phyloP scores from a whole-genome alignment of 2,797 vertebrate species.

The Sparidentex hasta region DNA sequence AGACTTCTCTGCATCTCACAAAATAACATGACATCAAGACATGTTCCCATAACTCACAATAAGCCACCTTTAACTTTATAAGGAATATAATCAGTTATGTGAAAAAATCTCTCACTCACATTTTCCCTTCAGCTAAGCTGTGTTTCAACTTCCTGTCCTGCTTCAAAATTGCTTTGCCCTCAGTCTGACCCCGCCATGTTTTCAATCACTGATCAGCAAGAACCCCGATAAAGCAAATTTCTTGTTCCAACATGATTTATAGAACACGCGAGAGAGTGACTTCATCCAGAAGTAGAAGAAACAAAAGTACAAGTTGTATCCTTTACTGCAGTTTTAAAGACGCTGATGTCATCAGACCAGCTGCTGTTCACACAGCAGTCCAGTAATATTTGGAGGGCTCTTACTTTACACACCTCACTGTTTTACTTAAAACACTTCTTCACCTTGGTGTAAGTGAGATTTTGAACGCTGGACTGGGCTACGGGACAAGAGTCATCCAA shows the following conservation, averaged over 20 bases:
- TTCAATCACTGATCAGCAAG: background rate
- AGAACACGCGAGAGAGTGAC: background rate
- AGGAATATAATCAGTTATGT: background rate
- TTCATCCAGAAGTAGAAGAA: background rate
- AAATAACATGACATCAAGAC: background rate
- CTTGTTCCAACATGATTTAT: background rate
- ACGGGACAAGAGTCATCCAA: background rate
- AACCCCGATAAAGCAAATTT: background rate
- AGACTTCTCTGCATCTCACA: background rate
- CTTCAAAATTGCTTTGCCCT: background rate
- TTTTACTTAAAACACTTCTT: background rate
- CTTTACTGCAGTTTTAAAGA: background rate
- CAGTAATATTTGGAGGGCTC: background rate
- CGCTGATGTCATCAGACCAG: background rate
- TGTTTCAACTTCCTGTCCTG: background rate
- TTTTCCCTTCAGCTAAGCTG: background rate
- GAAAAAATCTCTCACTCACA: background rate
- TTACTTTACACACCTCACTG: background rate
- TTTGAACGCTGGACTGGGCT: background rate
- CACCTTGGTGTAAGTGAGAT: background rate
- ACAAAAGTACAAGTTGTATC: background rate
- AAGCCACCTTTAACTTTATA: background rate
- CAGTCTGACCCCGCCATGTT: conserved; percentile 13
- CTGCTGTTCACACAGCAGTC: background rate
- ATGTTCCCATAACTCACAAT: background rate